A percentile compares a stretch with the other conserved stretches of the same genome.
Evolutionary conservation across 2,113 vertebrate species (phyloP).

Genomic region (Cephalopholis sonnerati): DNA sequence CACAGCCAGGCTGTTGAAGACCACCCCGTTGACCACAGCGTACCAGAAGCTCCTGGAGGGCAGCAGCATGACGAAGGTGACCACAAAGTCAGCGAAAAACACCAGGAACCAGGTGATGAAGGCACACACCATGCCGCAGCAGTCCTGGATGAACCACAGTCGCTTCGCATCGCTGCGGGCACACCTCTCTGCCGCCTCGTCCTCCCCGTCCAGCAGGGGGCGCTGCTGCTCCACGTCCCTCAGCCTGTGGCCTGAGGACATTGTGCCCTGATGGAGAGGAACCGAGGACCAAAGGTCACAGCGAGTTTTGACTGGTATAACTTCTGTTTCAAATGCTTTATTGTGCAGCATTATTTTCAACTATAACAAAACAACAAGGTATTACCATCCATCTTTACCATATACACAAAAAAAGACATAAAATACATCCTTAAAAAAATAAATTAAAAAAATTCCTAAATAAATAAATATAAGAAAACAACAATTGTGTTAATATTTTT

Average conservation of each 20-base stretch:
- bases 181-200: background rate
- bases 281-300: background rate
- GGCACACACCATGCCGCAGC: conserved; percentile 52
- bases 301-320: background rate
- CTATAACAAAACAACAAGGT: too few relatives aligned
- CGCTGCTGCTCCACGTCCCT: conserved; percentile 52
- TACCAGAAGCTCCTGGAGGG: conserved; percentile 52
- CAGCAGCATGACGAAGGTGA: conserved; percentile 57
- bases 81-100: conserved; percentile 47
- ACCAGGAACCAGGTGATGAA: conserved; percentile 56
- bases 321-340: too few relatives aligned
- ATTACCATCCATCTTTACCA: too few relatives aligned
- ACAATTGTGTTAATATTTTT: too few relatives aligned
- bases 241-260: conserved; percentile 38
- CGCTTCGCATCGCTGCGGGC: background rate
- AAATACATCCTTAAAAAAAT: too few relatives aligned
- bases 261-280: conserved; percentile 5
- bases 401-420: too few relatives aligned
- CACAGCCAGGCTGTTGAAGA: conserved; percentile 50
- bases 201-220: conserved; percentile 37
- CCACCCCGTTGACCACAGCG: conserved; percentile 44
- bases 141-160: conserved; percentile 54
- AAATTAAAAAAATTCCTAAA: too few relatives aligned
- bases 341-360: too few relatives aligned
- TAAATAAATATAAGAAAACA: too few relatives aligned